These are phyloP conservation scores for Rynchops niger DNA, from an alignment of 2,113 vertebrate genomes.

Conservation along the genomic window DNA sequence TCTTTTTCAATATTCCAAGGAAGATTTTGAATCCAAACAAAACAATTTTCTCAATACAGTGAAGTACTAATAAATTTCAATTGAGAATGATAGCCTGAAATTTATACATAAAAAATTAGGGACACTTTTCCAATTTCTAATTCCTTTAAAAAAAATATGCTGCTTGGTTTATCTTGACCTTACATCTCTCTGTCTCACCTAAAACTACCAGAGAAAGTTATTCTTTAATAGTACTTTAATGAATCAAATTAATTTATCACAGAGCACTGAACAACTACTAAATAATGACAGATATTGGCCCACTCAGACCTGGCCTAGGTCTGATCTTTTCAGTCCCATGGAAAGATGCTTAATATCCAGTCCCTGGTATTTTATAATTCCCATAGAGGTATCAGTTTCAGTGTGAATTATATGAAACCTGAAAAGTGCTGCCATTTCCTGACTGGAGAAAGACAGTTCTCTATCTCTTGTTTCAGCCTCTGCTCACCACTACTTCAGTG, in stretches of 20 bases:
- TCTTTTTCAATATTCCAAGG: background rate
- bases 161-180: background rate
- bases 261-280: background rate
- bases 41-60: background rate
- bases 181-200: background rate
- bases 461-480: background rate
- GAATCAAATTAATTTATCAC: background rate
- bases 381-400: rapidly evolving
- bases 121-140: background rate
- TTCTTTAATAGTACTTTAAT: background rate
- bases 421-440: background rate
- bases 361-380: background rate
- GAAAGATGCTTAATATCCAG: background rate
- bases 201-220: background rate
- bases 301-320: background rate
- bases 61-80: background rate
- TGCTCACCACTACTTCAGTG: background rate
- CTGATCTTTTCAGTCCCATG: background rate
- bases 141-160: background rate
- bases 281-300: background rate
- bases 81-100: background rate
- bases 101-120: background rate
- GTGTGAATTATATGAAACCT: background rate
- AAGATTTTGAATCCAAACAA: background rate
- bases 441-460: background rate